Conservation (phyloP, 2,113 vertebrate genomes). For the Mus pahari region DNA sequence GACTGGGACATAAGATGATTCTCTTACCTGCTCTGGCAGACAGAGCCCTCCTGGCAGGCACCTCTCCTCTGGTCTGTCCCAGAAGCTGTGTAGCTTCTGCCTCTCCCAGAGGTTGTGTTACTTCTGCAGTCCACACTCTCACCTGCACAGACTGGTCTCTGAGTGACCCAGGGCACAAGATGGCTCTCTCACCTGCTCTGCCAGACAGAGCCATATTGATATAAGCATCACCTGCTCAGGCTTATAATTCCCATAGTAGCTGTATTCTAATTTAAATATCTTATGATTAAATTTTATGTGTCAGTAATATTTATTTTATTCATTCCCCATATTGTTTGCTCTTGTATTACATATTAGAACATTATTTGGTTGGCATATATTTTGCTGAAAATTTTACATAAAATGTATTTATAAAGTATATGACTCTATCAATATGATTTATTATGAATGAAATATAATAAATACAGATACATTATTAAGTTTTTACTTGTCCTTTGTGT, state of each 20-base stretch:
- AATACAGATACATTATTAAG: background rate
- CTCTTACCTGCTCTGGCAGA: too few species aligned
- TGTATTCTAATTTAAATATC: background rate
- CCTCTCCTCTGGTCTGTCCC: too few species aligned
- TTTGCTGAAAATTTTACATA: background rate
- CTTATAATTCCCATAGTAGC: background rate
- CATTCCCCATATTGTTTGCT: background rate
- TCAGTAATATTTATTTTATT: background rate
- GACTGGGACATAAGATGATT: too few species aligned
- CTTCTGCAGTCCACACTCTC: too few species aligned
- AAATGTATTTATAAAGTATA: background rate
- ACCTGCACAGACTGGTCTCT: too few species aligned
- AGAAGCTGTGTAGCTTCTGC: too few species aligned
- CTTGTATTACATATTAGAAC: background rate
- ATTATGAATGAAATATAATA: background rate
- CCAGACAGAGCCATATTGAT: too few species aligned
- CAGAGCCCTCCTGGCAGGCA: too few species aligned
- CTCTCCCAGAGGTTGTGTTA: too few species aligned
- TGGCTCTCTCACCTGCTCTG: too few species aligned
- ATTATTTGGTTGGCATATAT: background rate
- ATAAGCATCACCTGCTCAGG: too few species aligned
- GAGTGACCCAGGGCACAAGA: too few species aligned
- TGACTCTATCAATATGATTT: background rate
- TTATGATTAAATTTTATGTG: background rate
- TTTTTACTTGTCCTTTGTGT: background rate